Base-by-base conservation (phyloP, 2,888 invertebrate genomes). In the Perizoma affinitatum region DNA sequence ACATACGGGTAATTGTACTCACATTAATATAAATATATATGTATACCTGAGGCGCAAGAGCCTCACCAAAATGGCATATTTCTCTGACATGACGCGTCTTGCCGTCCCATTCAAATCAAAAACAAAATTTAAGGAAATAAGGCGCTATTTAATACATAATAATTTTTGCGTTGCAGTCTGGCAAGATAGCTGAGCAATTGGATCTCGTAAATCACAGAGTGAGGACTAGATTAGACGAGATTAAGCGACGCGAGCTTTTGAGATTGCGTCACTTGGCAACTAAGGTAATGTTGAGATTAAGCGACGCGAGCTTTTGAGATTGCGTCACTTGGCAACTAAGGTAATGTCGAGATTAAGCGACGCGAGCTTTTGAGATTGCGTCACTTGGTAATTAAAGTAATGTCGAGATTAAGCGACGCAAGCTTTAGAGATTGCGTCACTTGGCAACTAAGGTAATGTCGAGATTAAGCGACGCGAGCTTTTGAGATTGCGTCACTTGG, bases 191-290 rank as follows among this genome's bases (percentile, higher is more conserved):
- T 0, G 94, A 96, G 65, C 97, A 98, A 79, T 88, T 99, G 58
- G 97, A 98, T 76, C 96, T 96, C 80, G 98, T 98, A 0, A 95
- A 95, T 77, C 98, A 98, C 82, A 95, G 96, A 74, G 95, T 99
- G 0, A 94, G 99, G 68, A 95, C 96, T 0, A 95, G 96, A 80
- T 87, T 99, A 63, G 98, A 99, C 80, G 99, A 99, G 90, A 94
- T 98, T 46, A 99, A 99, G 84, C 93, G 99, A 46, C 93, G 95
- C 5, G 99, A 99, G 89, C 79, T 99, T 58, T 95, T 96, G 48
- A 93, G 98, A 71, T 90, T 99, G 42, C 94, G 96, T 11, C 94
- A 95, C 62, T 87, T 97, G 47, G 96, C 96, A 0, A 94, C 93
- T 0, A 93, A 94, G 83, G 91, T 89, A 38, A 38, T 38, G 1